These are phyloP conservation scores for Chelonia mydas DNA, from an alignment of 2,797 vertebrate genomes.

Conservation along the genomic window DNA sequence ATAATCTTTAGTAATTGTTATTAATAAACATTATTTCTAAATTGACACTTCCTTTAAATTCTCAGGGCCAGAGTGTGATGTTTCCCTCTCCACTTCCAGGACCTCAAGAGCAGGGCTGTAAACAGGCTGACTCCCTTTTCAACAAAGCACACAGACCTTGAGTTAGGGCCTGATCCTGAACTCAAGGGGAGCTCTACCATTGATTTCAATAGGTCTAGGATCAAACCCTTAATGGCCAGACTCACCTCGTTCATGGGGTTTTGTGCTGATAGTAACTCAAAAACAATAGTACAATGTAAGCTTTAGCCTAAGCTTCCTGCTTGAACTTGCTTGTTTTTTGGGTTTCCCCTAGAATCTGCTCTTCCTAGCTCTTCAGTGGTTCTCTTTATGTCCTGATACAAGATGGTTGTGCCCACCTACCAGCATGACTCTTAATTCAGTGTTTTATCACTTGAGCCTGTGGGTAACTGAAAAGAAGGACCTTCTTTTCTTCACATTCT, in stretches of 20 bases:
- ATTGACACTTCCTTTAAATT: not conserved
- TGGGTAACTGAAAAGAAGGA: not conserved
- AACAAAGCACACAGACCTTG: not conserved
- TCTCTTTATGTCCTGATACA: not conserved
- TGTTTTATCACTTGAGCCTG: not conserved
- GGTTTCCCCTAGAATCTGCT: not conserved
- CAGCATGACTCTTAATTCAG: not conserved
- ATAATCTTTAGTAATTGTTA: not conserved
- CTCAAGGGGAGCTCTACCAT: not conserved
- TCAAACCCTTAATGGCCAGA: constrained; percentile 4
- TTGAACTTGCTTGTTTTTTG: not conserved
- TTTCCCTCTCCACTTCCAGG: not conserved
- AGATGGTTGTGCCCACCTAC: not conserved
- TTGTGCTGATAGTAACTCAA: not conserved
- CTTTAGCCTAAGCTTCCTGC: not conserved
- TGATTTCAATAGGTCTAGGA: not conserved
- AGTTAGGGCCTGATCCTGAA: not conserved
- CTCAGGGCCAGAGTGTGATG: not conserved
- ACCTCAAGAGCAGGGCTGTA: not conserved
- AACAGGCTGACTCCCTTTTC: not conserved
- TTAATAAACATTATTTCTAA: not conserved
- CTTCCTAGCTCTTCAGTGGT: not conserved
- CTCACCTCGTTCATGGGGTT: not conserved
- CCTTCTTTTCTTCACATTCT: not conserved
- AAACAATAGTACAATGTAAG: not conserved